Evolutionary conservation across 2,888 invertebrate species (phyloP).

Genomic region (Labia minor): DNA sequence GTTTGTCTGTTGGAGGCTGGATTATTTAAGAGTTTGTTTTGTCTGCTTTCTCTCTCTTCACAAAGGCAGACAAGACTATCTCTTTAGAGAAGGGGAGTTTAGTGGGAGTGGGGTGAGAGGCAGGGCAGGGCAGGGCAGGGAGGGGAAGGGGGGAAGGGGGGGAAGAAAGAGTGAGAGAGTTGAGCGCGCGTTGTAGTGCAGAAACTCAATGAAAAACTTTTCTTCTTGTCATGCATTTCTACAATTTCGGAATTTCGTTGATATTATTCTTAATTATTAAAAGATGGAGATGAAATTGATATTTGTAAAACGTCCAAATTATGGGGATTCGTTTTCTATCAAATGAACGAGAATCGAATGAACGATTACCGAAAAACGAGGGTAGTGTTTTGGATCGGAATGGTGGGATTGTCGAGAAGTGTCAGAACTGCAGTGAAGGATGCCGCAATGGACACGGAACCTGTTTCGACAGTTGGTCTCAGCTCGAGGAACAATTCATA

Average conservation of each 20-base stretch:
- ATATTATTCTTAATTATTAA: neutral
- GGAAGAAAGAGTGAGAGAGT: too few species aligned
- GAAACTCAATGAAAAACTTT: neutral
- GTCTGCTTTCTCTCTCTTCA: slow-evolving; percentile 3
- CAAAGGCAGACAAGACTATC: neutral
- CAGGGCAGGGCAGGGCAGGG: too few species aligned
- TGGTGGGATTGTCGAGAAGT: too few species aligned
- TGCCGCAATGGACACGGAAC: neutral
- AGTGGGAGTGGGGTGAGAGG: too few species aligned
- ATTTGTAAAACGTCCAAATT: neutral
- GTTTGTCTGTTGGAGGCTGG: neutral
- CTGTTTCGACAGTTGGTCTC: slow-evolving; percentile 9
- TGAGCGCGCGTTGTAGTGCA: neutral
- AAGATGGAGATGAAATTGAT: neutral
- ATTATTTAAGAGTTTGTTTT: slow-evolving; percentile 4
- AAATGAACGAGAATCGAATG: too few species aligned
- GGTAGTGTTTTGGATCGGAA: too few species aligned
- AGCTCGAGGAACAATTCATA: neutral
- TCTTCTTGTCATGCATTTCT: neutral
- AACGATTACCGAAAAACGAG: too few species aligned
- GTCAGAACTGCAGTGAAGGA: too few species aligned
- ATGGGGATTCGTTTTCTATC: neutral
- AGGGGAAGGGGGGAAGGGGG: too few species aligned
- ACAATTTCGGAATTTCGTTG: neutral
- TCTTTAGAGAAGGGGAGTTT: neutral